Evolutionary conservation across 2,888 invertebrate genomes (phyloP), one percentile per base, ranked within the genome.

Genomic region (Octodonta nipae): DNA sequence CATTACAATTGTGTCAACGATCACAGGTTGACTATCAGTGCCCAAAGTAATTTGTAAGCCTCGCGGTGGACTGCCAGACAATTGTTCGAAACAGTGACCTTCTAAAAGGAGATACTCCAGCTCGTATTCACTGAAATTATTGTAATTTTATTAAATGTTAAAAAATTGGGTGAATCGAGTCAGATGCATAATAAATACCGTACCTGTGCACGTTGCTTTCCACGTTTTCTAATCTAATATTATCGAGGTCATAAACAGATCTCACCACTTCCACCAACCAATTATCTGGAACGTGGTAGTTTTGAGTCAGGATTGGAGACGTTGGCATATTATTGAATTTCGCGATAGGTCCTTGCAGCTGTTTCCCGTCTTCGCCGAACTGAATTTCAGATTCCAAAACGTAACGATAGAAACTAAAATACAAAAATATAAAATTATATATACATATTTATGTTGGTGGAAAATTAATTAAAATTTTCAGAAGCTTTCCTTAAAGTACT

Each of bases 1-100:
- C 98, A 99, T 99, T n/a, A 98, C 96, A 47, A 96, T 96, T 11
- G 98, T 98, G 62, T 98, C 98, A 46, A 87, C 83, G 44, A 78
- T 70, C 4, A 79, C 74, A 0, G 84, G 79, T 36, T 73, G 66
- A n/a, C 68, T 70, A 39, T 80, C 75, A 0, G 88, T 85, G 26
- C 93, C 93, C 29, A 99, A 66, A 3, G 86, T 84, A 37, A 98
- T 82, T 65, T 99, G 98, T n/a, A 99, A 68, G 1, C 98, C 98
- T 42, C 96, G 71, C 0, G 98, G 96, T 1, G 95, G 95, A 45
- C 91, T 88, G 32, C 91, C 91, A 25, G 81, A 73, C 0, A 77
- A 70, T 3, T 81, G 75, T 63, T 96, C 96, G 66, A 92, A 93
- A 55, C 98, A 98, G 61, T 98, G 96, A 0, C 87, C 93, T 65